Base-by-base conservation (phyloP, 2,113 vertebrate genomes). In the Grallaria varia region DNA sequence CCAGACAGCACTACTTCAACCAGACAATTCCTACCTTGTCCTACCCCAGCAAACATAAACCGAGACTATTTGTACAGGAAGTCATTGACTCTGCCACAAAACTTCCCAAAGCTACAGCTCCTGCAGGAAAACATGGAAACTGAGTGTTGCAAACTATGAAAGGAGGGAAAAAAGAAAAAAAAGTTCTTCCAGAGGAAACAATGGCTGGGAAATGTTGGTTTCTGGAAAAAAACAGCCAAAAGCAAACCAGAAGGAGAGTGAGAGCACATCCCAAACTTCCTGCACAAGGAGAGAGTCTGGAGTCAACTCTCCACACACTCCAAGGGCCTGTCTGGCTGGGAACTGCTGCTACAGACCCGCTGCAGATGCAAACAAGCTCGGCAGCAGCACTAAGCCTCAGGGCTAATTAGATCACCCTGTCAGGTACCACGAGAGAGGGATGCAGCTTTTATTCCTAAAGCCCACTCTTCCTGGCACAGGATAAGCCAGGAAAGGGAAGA, bases 11-110 rank as follows among this genome's bases (percentile, higher is more conserved):
- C 14, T 1, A 3, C 73, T 59, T 56, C 93, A 94, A 74, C 49
- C 91, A 87, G 74, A 93, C 95, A 94, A 55, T 58, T 90, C 94
- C 45, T 23, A 91, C 91, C 93, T 85, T 91, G 91, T 94, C 71
- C 20, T 19, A 31, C 37, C 73, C 42, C 1, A 76, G 75, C 62
- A 59, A 87, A 91, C 0, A 0, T 21, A 39, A 91, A 87, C 31
- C 62, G 78, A 96, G 89, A 83, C 71, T 96, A 10, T 94, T 95
- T 93, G 68, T 33, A 76, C 74, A 95, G 90, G 84, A 91, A 92
- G 58, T 53, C 67, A 69, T 6, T 20, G 64, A 35, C 40, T n/a
- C 37, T 83, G 84, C 89, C 87, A 95, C 93, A 93, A 28, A 93
- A 45, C 81, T 83, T n/a, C 87, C 40, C 81, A 76, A 45, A 91